Evolutionary conservation across 2,888 invertebrate species (phyloP), one percentile per base, ranked within the genome.

Genomic region (Caenorhabditis sp.): DNA sequence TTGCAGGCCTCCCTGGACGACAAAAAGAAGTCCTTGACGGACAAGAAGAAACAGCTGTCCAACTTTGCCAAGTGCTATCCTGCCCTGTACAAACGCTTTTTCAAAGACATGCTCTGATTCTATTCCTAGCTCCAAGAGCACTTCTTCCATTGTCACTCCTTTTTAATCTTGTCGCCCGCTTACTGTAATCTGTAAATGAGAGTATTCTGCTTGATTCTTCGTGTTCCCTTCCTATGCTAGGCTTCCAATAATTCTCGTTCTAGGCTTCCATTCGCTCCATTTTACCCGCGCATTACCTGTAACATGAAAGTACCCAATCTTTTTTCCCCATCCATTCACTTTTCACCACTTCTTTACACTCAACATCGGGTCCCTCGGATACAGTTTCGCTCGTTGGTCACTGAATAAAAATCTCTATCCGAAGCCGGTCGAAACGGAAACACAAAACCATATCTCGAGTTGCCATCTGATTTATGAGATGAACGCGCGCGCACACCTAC

Each of bases 31-130:
- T 41, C 59, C 9, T 32, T 75, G 24, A 26, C 68, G 15, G 68
- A 75, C 11, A 75, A 75, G 35, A 75, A 50, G 35, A 75, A 75
- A 30, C 55, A 52, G n/a, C 55, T 72, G 15, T 3, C 27, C 7
- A 50, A 72, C 20, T 77, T 77, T 39, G 15, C 45, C 6, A 71
- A 77, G 48, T 13, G 13, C 15, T 66, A 77, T 45, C 77, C 77
- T 1, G 30, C 4, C 0, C 37, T 77, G 5, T 71, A 65, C 56
- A 50, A 71, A 13, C 24, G 45, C 7, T 59, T 53, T 32, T 77
- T 77, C 61, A 52, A 55, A 9, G 58, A 53, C 35, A 53, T 71
- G 52, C 30, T 61, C n/a, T 71, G 37, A 55, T 7, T 30, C 20
- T n/a, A n/a, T n/a, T 22, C 2, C 22, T 24, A 13, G 24, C n/a